phyloP scores from a whole-genome alignment of 1,140 invertebrate genomes.

The Chrysoperla carnea region DNA sequence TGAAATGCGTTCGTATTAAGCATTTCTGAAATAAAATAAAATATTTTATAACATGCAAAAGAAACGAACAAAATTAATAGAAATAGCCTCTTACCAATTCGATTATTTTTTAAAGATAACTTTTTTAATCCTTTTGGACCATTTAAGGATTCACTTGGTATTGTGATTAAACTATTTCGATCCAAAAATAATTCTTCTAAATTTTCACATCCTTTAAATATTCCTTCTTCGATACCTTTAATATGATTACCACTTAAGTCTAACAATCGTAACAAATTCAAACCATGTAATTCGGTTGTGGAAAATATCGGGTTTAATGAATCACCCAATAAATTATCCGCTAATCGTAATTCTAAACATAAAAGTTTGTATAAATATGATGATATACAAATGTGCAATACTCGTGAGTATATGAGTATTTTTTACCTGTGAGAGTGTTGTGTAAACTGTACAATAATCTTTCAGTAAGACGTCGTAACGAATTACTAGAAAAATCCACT shows the following conservation, averaged over 20 bases:
- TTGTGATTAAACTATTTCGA: slow-evolving; percentile 50
- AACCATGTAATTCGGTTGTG: slow-evolving; percentile 60
- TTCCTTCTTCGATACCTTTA: slow-evolving; percentile 62
- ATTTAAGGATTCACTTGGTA: slow-evolving; percentile 63
- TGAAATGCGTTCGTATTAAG: slow-evolving; percentile 45
- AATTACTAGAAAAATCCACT: slow-evolving; percentile 68
- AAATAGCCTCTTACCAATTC: slow-evolving; percentile 62
- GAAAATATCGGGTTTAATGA: slow-evolving; percentile 80
- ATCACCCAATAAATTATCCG: slow-evolving; percentile 71
- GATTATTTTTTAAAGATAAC: slow-evolving; percentile 56
- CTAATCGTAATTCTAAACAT: slow-evolving; percentile 41
- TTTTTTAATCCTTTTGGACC: slow-evolving; percentile 51
- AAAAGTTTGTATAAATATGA: too few relatives aligned
- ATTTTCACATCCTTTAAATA: slow-evolving; percentile 62
- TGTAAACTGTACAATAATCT: slow-evolving; percentile 48
- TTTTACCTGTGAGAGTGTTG: slow-evolving; percentile 28
- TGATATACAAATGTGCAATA: too few relatives aligned
- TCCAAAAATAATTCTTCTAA: slow-evolving; percentile 63
- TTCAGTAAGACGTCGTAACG: slow-evolving; percentile 59
- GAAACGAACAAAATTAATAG: neutral
- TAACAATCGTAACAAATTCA: slow-evolving; percentile 47
- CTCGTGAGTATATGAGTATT: too few relatives aligned
- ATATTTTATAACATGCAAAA: slow-evolving; percentile 5
- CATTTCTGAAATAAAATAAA: slow-evolving; percentile 33
- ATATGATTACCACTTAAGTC: slow-evolving; percentile 66